Evolutionary conservation across 2,888 invertebrate genomes (phyloP).

Genomic region (Pachymerium ferrugineum): DNA sequence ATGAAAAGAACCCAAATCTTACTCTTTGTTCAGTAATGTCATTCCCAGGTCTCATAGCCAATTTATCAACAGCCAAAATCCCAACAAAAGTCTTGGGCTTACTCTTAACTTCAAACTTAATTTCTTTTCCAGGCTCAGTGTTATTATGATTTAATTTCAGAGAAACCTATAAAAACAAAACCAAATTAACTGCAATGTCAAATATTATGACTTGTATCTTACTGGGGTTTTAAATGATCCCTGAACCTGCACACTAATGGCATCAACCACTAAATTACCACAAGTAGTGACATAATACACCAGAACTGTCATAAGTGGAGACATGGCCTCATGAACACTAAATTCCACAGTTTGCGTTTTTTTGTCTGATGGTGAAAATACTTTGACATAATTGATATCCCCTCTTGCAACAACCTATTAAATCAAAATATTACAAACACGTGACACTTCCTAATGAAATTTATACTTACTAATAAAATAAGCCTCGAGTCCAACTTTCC

Average conservation of each 20-base stretch:
- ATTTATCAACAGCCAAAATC: slow-evolving; percentile 51
- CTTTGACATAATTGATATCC: slow-evolving; percentile 42
- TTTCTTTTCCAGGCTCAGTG: slow-evolving; percentile 45
- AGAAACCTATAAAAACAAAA: slow-evolving; percentile 39
- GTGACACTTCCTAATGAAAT: neutral
- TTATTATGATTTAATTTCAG: slow-evolving; percentile 40
- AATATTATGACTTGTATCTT: neutral
- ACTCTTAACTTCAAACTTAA: slow-evolving; percentile 47
- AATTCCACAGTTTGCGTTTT: slow-evolving; percentile 42
- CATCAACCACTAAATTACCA: slow-evolving; percentile 51
- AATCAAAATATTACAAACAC: neutral
- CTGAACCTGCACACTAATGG: slow-evolving; percentile 49
- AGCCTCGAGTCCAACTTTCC: neutral
- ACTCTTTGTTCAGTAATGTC: slow-evolving; percentile 50
- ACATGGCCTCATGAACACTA: slow-evolving; percentile 45
- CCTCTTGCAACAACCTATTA: slow-evolving; percentile 46
- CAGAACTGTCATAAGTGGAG: slow-evolving; percentile 46
- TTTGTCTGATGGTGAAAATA: slow-evolving; percentile 40
- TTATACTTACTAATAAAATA: neutral
- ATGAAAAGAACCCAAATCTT: slow-evolving; percentile 23
- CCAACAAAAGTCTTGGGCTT: slow-evolving; percentile 49
- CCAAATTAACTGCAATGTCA: neutral
- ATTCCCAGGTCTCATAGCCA: slow-evolving; percentile 52
- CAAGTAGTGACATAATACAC: slow-evolving; percentile 47
- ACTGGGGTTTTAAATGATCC: slow-evolving; percentile 46